Conservation (phyloP, 2,113 vertebrate species). For the Pagrus major region DNA sequence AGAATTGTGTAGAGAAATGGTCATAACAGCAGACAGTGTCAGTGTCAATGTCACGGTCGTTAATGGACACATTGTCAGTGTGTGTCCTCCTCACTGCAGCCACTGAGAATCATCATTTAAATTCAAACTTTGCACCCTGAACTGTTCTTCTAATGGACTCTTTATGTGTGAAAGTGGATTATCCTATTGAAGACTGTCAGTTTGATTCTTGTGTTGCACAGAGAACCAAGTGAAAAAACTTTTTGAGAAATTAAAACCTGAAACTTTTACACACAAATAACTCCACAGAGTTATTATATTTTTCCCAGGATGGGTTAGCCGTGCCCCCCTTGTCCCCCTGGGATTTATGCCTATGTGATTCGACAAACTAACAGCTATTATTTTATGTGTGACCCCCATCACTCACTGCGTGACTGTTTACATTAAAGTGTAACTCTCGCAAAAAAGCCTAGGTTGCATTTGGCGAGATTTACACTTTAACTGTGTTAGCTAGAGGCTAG, state of each 20-base stretch:
- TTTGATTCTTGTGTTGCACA: background rate
- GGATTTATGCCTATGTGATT: too few relatives aligned
- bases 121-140: background rate
- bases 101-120: background rate
- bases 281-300: too few relatives aligned
- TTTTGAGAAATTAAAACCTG: too few relatives aligned
- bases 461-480: too few relatives aligned
- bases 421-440: too few relatives aligned
- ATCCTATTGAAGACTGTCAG: background rate
- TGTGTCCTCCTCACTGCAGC: background rate
- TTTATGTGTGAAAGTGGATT: background rate
- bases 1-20: background rate
- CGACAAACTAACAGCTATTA: too few relatives aligned
- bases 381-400: too few relatives aligned
- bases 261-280: background rate
- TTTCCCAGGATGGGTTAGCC: too few relatives aligned
- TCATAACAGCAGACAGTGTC: slow-evolving; percentile 30
- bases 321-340: too few relatives aligned
- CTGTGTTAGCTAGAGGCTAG: too few relatives aligned
- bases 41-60: slow-evolving; percentile 7
- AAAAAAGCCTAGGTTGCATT: too few relatives aligned
- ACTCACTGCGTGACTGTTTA: too few relatives aligned
- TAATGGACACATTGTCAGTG: slow-evolving; percentile 36
- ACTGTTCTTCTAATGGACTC: background rate
- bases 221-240: background rate